phyloP scores from a whole-genome alignment of 2,113 vertebrate genomes.

The Cercopithecus mona region DNA sequence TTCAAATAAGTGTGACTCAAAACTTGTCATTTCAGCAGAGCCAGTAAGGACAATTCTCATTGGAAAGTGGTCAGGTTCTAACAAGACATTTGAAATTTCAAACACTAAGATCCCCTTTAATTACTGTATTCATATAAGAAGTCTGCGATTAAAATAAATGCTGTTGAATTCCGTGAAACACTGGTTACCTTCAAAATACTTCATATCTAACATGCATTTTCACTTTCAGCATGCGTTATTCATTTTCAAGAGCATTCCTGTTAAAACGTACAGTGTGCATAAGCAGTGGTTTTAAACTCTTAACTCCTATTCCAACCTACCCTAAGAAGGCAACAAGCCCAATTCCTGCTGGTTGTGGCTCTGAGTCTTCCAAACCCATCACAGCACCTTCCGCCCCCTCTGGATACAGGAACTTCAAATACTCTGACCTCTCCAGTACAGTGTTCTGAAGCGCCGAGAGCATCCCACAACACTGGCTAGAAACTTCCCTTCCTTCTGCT shows the following conservation, averaged over 20 bases:
- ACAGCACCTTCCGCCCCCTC: not conserved
- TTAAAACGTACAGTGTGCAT: not conserved
- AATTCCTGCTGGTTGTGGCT: too few species aligned
- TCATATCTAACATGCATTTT: too few species aligned
- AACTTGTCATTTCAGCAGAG: not conserved
- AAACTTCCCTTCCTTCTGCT: not conserved
- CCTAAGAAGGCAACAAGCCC: rapidly evolving
- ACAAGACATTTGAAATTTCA: not conserved
- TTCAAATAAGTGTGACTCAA: not conserved
- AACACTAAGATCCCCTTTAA: not conserved
- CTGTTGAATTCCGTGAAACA: not conserved
- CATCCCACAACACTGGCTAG: not conserved
- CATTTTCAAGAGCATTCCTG: not conserved
- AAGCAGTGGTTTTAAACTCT: not conserved
- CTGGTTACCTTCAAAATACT: not conserved
- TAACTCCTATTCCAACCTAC: not conserved
- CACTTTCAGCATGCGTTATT: not conserved
- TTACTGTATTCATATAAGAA: not conserved
- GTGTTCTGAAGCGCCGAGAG: not conserved
- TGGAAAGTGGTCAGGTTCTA: not conserved
- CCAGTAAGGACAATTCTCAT: not conserved
- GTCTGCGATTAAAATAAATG: not conserved
- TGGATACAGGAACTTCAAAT: not conserved
- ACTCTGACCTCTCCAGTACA: not conserved
- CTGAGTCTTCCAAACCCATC: too few species aligned